These are phyloP conservation scores for Chiroxiphia lanceolata DNA, from an alignment of 2,797 vertebrate genomes.

Conservation along the genomic window DNA sequence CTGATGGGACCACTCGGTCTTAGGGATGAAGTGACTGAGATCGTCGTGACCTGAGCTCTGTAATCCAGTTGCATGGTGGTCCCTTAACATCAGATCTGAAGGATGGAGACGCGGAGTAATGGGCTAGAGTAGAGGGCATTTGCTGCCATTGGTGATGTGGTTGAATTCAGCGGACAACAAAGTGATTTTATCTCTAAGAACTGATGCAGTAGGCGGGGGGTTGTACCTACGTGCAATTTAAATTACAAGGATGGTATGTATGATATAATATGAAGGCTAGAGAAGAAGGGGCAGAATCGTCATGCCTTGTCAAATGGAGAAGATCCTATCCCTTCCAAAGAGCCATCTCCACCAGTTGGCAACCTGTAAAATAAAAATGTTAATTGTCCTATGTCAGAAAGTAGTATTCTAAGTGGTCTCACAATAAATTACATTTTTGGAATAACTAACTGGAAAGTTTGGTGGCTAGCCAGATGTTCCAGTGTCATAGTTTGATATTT, in stretches of 20 bases:
- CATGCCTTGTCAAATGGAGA: neutral
- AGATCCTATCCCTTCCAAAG: neutral
- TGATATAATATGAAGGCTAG: neutral
- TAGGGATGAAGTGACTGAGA: accelerated
- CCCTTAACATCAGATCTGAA: neutral
- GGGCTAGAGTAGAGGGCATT: neutral
- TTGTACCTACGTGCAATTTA: neutral
- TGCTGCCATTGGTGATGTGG: neutral
- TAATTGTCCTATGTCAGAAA: neutral
- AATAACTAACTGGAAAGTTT: neutral
- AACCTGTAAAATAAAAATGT: neutral
- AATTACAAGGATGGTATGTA: neutral
- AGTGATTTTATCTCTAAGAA: neutral
- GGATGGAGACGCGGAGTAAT: neutral
- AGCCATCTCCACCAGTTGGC: neutral
- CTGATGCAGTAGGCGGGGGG: neutral
- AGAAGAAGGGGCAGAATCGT: neutral
- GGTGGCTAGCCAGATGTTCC: neutral
- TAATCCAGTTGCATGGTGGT: neutral
- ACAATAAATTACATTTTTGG: neutral
- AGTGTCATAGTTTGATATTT: neutral
- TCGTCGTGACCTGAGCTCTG: neutral
- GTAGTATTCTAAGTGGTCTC: neutral
- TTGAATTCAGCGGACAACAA: neutral
- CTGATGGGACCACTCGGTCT: neutral